Evolutionary conservation across 2,797 vertebrate species (phyloP), one percentile per base, ranked within the genome.

Genomic region (Podargus strigoides): DNA sequence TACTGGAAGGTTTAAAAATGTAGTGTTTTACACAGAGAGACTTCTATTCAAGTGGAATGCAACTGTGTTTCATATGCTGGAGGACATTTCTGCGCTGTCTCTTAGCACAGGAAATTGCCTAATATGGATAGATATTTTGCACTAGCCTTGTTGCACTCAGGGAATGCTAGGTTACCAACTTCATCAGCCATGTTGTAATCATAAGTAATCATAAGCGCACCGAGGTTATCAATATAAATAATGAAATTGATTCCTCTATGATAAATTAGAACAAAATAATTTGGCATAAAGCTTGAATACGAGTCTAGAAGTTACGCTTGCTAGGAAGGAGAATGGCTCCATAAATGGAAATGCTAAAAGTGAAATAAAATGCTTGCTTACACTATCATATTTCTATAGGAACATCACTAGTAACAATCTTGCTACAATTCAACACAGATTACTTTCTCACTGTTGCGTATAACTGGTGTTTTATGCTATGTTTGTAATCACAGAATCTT

Each of bases 101-200:
- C 66, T 79, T 73, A 85, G 70, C n/a, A 87, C 74, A 96, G 91
- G 87, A 95, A 90, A 86, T 96, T 88, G 73, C 93, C 89, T 93
- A 96, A 94, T 93, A 94, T 89, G 89, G 94, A 46, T 20, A 91
- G 52, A 70, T 91, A 37, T 30, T 74, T 74, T 49, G 67, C 49
- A 70, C 32, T 26, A 74, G 67, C 24, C 80, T 70, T 46, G 64
- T 59, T 74, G 60, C 42, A 20, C 16, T 76, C 1, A 1, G 80
- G 63, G 74, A 94, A 70, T 56, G 47, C 17, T 50, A 56, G 14
- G 63, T 66, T 60, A 46, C 14, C 56, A 75, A 12, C n/a, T 1
- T 44, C 78, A 41, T 72, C 7, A 9, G 37, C 37, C 16, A 10
- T 23, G 22, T 81, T 64, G 28, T 47, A 64, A 74, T 55, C 5